Percentiles rank a stretch among this genome's conserved stretches.
These are phyloP conservation scores for Leptinotarsa defecta DNA, from an alignment of 1,140 invertebrate species.

Conservation along the genomic window DNA sequence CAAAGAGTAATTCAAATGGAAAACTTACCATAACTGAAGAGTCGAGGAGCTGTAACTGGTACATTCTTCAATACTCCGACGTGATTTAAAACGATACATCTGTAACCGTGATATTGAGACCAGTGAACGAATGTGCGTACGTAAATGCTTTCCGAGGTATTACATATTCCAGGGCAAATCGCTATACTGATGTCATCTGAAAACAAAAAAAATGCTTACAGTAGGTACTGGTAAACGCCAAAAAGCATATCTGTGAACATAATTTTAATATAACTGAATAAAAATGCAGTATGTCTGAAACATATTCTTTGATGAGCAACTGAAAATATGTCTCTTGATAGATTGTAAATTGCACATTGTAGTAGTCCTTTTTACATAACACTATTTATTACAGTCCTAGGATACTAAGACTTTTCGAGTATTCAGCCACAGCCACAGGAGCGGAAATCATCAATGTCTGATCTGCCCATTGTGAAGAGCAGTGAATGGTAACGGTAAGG, in stretches of 20 bases:
- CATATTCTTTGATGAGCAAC: no score
- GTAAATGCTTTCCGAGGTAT: conserved; percentile 90
- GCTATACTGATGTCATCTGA: conserved; percentile 85
- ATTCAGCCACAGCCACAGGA: no score
- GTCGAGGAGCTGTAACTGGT: conserved; percentile 81
- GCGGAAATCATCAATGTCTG: no score
- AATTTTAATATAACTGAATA: background rate
- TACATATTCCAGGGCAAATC: conserved; percentile 91
- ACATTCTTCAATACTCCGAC: conserved; percentile 86
- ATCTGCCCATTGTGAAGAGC: no score
- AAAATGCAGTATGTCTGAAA: no score
- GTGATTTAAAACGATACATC: conserved; percentile 93
- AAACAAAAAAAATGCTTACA: conserved; percentile 44
- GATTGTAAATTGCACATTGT: no score
- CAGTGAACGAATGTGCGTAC: conserved; percentile 90
- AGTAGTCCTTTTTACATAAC: no score
- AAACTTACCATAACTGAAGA: conserved; percentile 86
- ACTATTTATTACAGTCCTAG: no score
- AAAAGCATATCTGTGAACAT: background rate
- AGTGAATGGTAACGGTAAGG: no score
- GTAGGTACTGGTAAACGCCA: background rate
- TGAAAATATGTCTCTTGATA: no score
- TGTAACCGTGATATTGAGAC: conserved; percentile 85
- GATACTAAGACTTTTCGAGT: no score
- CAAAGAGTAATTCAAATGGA: no score